phyloP scores from a whole-genome alignment of 2,113 vertebrate species.

The Triplophysa rosa region DNA sequence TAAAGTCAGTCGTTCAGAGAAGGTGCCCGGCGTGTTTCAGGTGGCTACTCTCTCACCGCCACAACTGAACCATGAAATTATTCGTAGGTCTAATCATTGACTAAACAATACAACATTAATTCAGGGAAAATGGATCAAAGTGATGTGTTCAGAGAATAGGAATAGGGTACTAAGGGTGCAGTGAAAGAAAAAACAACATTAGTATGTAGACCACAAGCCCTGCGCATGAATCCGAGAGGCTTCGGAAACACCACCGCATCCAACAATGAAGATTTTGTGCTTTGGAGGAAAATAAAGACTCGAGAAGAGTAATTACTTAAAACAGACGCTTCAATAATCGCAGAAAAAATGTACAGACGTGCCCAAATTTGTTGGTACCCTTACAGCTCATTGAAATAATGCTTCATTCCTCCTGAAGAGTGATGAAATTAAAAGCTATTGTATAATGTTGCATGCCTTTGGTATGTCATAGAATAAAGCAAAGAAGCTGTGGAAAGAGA shows the following conservation, averaged over 20 bases:
- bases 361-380: no score
- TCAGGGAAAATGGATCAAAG: constrained; percentile 56
- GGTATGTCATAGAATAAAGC: no score
- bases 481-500: no score
- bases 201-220: constrained; percentile 1
- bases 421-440: no score
- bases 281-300: background rate
- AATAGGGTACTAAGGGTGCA: constrained; percentile 44
- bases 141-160: constrained; percentile 40
- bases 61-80: constrained; percentile 57
- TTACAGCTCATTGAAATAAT: no score
- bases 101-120: constrained; percentile 62
- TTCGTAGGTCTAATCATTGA: constrained; percentile 58
- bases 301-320: background rate
- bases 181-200: constrained; percentile 8
- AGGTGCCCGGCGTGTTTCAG: constrained; percentile 42
- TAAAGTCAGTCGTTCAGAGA: constrained; percentile 42
- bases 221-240: background rate
- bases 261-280: background rate
- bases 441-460: no score
- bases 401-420: no score
- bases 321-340: background rate
- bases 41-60: constrained; percentile 44
- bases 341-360: no score
- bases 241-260: background rate